Percentiles rank a stretch among this genome's conserved stretches.
phyloP scores from a whole-genome alignment of 2,113 vertebrate genomes.

The Amia ocellicauda region DNA sequence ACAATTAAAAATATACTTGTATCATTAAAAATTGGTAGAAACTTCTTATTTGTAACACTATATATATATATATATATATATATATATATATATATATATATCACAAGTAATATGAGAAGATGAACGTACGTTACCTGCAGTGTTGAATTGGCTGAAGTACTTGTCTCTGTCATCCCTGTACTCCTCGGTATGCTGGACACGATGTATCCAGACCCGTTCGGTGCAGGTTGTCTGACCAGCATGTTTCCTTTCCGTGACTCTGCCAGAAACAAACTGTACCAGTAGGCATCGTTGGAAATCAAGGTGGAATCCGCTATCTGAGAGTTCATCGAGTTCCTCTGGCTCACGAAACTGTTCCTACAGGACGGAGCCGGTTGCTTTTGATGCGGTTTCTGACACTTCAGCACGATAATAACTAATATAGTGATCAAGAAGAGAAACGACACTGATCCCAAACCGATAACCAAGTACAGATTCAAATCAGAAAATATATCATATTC shows the following conservation, averaged over 20 bases:
- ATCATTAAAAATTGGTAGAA: too few species aligned
- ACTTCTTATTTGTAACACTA: too few species aligned
- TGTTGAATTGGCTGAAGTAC: conserved; percentile 17
- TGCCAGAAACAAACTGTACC: conserved; percentile 14
- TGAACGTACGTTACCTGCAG: conserved; percentile 31
- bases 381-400: conserved; percentile 47
- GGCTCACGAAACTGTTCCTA: neutral
- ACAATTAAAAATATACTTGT: too few species aligned
- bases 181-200: conserved; percentile 29
- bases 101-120: too few species aligned
- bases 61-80: too few species aligned
- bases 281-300: conserved; percentile 6
- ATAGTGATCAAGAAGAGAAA: conserved; percentile 61
- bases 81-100: too few species aligned
- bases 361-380: neutral
- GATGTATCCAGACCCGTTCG: conserved; percentile 44
- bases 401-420: conserved; percentile 52
- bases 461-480: conserved; percentile 57
- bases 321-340: neutral
- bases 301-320: neutral
- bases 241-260: conserved; percentile 40
- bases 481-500: conserved; percentile 45
- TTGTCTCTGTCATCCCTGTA: conserved; percentile 15
- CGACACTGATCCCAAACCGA: conserved; percentile 61
- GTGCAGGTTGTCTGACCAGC: conserved; percentile 38